Base-by-base conservation (phyloP, 2,113 vertebrate genomes). In the Thinocorus orbignyianus region DNA sequence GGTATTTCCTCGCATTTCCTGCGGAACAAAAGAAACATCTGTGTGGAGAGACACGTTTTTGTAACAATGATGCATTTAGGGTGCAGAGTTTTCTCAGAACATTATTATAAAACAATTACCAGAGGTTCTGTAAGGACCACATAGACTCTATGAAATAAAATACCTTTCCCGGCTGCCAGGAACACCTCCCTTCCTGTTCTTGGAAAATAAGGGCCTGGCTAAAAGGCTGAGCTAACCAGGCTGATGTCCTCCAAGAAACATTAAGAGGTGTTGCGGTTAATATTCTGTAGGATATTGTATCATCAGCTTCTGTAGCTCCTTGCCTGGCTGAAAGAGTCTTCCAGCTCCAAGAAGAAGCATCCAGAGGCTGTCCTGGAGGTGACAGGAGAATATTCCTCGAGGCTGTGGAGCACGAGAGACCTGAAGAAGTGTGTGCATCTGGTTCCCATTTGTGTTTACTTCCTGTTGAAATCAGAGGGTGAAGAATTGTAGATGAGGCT, bases 101-200 rank as follows among this genome's bases (percentile, higher is more conserved):
- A 5, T 49, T 49, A 17, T 39, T 73, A 33, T 33, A 26, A 55
- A 92, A 78, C 3, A 9, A 46, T 66, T 31, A 49, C 33, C n/a
- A 61, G 71, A 35, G 13, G 64, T 64, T 70, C 0, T 0, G 30
- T 72, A 23, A 76, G 26, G 51, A 48, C 41, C 42, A 9, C 33
- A 2, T 26, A 37, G 46, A 62, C 42, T 16, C 23, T 54, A 46
- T 42, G 88, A 74, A 92, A 82, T 58, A 51, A 64, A 94, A 69
- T 48, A 71, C 51, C 49, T 84, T 89, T 86, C 88, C 90, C 1
- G 2, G 5, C 58, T 86, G 92, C 86, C 83, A 84, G 90, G 92
- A 94, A 25, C 92, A 92, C 64, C 91, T 88, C 94, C 95, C 95
- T 95, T 96, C 96, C 96, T 91, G 88, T 91, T 95, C 95, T 71